A percentile compares a stretch with the other conserved stretches of the same genome.
phyloP scores from a whole-genome alignment of 2,113 vertebrate genomes.

The Ptilonorhynchus violaceus region DNA sequence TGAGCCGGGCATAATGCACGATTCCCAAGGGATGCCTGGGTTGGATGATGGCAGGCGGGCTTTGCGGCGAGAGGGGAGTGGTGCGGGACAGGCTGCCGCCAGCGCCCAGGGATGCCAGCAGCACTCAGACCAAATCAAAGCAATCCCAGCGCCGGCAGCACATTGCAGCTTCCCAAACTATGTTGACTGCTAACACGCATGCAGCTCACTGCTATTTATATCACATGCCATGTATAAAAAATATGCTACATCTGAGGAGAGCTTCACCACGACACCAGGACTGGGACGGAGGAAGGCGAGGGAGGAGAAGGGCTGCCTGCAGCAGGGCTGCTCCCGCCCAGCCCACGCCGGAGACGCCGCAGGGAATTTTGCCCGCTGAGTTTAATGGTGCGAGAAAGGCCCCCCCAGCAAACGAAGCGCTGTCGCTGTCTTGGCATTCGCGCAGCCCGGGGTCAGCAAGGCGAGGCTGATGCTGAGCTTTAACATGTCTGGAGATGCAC shows the following conservation, averaged over 20 bases:
- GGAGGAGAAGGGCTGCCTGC: neutral
- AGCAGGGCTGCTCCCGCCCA: neutral
- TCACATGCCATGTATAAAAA: conserved; percentile 18
- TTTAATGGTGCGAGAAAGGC: neutral
- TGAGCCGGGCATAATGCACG: neutral
- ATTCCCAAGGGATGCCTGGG: neutral
- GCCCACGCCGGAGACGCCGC: accelerated
- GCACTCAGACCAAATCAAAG: neutral
- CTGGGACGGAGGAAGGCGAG: neutral
- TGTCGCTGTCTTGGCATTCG: neutral
- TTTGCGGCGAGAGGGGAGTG: neutral
- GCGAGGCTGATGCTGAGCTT: neutral
- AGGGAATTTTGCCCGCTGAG: neutral
- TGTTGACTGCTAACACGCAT: neutral
- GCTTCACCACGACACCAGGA: neutral
- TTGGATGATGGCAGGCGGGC: neutral
- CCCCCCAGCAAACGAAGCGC: neutral
- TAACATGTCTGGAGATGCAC: neutral
- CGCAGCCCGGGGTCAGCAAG: neutral
- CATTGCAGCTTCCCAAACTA: neutral
- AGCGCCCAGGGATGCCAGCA: neutral
- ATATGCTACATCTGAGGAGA: neutral
- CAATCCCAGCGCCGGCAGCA: neutral
- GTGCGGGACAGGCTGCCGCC: neutral
- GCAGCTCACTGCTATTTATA: conserved; percentile 54